Evolutionary conservation across 1,140 invertebrate species (phyloP), one percentile per base, ranked within the genome.

Genomic region (Nixonia krombeini): DNA sequence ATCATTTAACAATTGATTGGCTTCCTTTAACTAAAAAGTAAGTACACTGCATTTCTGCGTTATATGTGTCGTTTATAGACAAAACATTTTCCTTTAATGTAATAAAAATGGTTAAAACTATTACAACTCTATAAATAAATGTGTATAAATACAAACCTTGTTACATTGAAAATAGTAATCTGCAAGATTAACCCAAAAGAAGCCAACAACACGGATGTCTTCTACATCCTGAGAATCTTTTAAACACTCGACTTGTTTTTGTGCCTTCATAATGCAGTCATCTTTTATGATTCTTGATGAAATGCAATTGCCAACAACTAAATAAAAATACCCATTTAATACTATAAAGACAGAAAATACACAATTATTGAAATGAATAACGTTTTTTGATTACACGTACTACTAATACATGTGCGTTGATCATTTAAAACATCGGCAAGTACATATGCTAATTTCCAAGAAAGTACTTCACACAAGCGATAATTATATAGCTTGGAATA

Each of bases 151-250:
- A 56, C 16, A 50, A 63, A 80, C 81, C 69, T 74, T 75, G 13
- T 70, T 69, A 37, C 63, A 72, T 64, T 80, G 73, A 9, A 82
- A 81, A 40, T 83, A 82, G 50, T 76, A 76, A 21, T 84, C 76
- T 26, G 81, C 71, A 18, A 85, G 71, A 55, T 72, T 78, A 28
- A 80, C 64, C 63, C 70, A 78, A 59, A 79, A 83, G 17, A 74
- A 35, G 18, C 65, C 66, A 10, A 82, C 65, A 1, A 55, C 31
- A 7, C 45, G 46, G 3, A 50, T 53, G 33, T 63, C 71, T 33
- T 63, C 23, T 10, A 18, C n/a, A 9, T 78, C 71, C 1, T 46
- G 25, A 0, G 73, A 75, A 17, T 70, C 46, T 42, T 74, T 68
- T 0, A 76, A 18, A 3, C 47, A 42, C 1, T 26, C 21, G 1